Base-by-base conservation (phyloP, 2,797 vertebrate genomes). In the Macroramphosus scolopax region DNA sequence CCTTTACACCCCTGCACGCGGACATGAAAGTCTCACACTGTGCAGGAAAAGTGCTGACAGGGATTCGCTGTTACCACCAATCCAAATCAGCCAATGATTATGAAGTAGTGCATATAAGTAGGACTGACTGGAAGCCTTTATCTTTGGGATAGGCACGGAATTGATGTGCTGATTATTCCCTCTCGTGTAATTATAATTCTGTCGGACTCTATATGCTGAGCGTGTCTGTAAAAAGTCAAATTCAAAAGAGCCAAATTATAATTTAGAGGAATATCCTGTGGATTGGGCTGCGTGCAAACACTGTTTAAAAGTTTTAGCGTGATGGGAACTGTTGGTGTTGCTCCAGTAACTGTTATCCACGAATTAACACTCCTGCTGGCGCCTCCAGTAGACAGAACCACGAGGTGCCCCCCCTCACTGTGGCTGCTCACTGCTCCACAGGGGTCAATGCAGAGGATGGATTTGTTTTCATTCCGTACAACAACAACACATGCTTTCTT, bases 121-220 rank as follows among this genome's bases (percentile, higher is more conserved):
- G 22, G 24, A 17, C 32, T n/a, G 14, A 25, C 33, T 42, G 9
- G 44, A 46, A 11, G 14, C 25, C n/a, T 54, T 15, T 61, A 54
- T 68, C 59, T 51, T 32, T 36, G 8, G 50, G 71, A 72, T 18
- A 44, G 48, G 32, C 38, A 13, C 12, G n/a, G n/a, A n/a, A n/a
- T n/a, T n/a, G n/a, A n/a, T n/a, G n/a, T n/a, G 18, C 52, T 77
- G 57, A 77, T 66, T 63, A 56, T 28, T 36, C 0, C 15, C 34
- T 11, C n/a, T 18, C 6, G 4, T 26, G 31, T 41, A 33, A 29
- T 31, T 17, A n/a, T n/a, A 17, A 12, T 8, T 38, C 37, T 47
- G 36, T 49, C 1, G 3, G 15, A 22, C n/a, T 39, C 15, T 31
- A 28, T 39, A 35, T 35, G 11, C 8, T 15, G 8, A 63, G 20